phyloP scores from a whole-genome alignment of 2,113 vertebrate species.

The Podarcis raffonei region DNA sequence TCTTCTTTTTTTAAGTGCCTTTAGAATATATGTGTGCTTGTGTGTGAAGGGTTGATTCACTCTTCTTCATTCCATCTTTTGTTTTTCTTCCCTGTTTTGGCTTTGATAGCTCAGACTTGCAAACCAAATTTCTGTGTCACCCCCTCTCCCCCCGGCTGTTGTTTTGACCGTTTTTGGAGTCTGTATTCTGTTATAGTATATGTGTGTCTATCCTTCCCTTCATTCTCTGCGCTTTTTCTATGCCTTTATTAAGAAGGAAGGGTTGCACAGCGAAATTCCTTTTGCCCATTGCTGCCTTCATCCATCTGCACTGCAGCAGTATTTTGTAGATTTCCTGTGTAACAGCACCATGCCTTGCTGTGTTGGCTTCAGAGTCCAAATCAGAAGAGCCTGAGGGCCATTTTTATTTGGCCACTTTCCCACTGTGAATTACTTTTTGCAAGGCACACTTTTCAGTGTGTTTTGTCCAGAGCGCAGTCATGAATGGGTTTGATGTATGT shows the following conservation, averaged over 20 bases:
- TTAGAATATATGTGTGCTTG: constrained; percentile 21
- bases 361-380: neutral
- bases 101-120: neutral
- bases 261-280: neutral
- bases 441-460: too few relatives aligned
- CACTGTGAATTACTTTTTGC: neutral
- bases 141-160: neutral
- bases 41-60: neutral
- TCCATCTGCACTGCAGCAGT: constrained; percentile 1
- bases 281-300: neutral
- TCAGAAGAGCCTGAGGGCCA: neutral
- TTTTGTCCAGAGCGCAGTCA: neutral
- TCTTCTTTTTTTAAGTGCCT: neutral
- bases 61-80: neutral
- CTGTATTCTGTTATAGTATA: neutral
- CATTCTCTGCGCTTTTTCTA: neutral
- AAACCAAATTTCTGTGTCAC: neutral
- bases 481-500: neutral
- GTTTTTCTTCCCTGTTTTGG: neutral
- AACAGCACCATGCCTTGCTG: neutral
- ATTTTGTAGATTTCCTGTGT: neutral
- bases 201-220: neutral
- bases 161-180: constrained; percentile 30
- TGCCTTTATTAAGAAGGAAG: neutral
- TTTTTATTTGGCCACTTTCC: neutral